Conservation (phyloP, 2,888 invertebrate species). For the Polyploca ridens region DNA sequence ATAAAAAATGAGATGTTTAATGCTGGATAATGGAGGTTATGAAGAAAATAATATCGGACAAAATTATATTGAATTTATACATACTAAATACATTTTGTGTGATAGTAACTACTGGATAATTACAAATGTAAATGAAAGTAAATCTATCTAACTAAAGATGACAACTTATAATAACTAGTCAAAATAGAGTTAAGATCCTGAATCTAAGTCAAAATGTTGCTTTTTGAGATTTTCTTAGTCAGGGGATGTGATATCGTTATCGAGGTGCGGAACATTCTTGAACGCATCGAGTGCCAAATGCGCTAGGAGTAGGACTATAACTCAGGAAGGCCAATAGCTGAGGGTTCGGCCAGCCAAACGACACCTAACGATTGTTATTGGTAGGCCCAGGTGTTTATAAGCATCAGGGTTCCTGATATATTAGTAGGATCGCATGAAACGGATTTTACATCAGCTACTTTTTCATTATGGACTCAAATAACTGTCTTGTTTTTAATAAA, state of each 20-base stretch:
- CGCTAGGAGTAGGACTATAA: constrained; percentile 26
- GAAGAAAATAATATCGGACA: too few species aligned
- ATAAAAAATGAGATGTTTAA: neutral
- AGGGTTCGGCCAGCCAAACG: constrained; percentile 28
- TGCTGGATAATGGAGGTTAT: neutral
- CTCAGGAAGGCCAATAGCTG: constrained; percentile 41
- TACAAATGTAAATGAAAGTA: too few species aligned
- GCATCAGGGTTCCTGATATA: constrained; percentile 40
- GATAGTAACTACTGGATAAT: too few species aligned
- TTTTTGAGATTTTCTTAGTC: neutral
- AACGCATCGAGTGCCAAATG: neutral
- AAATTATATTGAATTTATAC: too few species aligned
- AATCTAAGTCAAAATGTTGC: neutral
- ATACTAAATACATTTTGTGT: neutral
- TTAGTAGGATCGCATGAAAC: constrained; percentile 30
- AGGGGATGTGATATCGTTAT: neutral
- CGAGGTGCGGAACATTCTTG: constrained; percentile 7
- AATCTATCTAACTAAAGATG: too few species aligned
- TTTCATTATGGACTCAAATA: neutral
- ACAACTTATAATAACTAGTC: too few species aligned
- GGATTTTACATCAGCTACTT: neutral
- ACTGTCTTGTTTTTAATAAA: constrained; percentile 1
- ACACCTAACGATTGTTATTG: constrained; percentile 47
- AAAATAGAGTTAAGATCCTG: neutral
- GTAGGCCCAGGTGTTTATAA: constrained; percentile 50